Evolutionary conservation across 2,888 invertebrate species (phyloP).

Genomic region (Isotomurus palustris): DNA sequence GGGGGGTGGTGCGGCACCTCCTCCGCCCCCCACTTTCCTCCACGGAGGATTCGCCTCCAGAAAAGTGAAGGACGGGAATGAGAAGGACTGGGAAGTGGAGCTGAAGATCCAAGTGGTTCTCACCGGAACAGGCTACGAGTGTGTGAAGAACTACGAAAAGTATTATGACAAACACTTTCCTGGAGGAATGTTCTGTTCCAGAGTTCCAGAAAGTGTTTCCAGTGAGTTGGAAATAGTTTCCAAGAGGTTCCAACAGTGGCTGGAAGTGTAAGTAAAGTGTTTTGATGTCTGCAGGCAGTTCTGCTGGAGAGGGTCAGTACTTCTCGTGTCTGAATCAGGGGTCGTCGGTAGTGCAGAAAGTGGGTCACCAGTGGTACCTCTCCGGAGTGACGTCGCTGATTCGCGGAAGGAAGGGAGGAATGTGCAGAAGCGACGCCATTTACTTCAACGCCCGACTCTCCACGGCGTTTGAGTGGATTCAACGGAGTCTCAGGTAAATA

Average conservation of each 20-base stretch:
- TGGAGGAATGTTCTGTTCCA: slow-evolving; percentile 32
- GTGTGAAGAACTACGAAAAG: slow-evolving; percentile 32
- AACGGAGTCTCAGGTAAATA: slow-evolving; percentile 27
- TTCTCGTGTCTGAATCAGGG: slow-evolving; percentile 31
- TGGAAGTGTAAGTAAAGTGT: neutral
- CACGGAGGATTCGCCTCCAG: slow-evolving; percentile 33
- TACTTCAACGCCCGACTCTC: slow-evolving; percentile 35
- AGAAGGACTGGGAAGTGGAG: slow-evolving; percentile 16
- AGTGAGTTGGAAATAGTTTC: neutral
- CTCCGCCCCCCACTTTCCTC: slow-evolving; percentile 6
- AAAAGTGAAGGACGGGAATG: slow-evolving; percentile 16
- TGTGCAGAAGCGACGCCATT: slow-evolving; percentile 29
- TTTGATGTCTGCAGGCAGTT: slow-evolving; percentile 1
- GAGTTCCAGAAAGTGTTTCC: slow-evolving; percentile 9
- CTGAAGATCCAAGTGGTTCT: slow-evolving; percentile 24
- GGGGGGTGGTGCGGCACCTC: neutral
- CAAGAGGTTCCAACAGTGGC: neutral
- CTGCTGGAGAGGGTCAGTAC: neutral
- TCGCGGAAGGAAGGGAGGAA: slow-evolving; percentile 30
- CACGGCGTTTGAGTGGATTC: slow-evolving; percentile 29
- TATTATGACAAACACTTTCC: slow-evolving; percentile 32
- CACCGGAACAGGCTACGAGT: slow-evolving; percentile 30
- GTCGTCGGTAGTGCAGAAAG: slow-evolving; percentile 23
- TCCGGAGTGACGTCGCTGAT: slow-evolving; percentile 28
- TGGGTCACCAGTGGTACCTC: slow-evolving; percentile 27